These are phyloP conservation scores for Bedellia somnulentella DNA, from an alignment of 2,888 invertebrate genomes.

Conservation along the genomic window DNA sequence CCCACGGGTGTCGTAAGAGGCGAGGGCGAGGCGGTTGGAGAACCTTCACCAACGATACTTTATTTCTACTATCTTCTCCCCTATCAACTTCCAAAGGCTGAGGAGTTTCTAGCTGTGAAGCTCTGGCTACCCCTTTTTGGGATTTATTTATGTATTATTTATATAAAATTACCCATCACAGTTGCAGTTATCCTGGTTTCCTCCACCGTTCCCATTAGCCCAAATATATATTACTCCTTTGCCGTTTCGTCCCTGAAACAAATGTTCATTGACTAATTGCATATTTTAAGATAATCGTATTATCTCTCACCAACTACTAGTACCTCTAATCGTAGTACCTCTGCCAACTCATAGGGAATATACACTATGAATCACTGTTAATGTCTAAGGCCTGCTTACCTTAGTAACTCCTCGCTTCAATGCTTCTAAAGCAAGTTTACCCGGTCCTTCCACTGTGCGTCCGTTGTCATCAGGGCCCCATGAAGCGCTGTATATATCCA, in stretches of 20 bases:
- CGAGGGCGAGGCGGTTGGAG: too few species aligned
- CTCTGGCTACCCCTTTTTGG: too few species aligned
- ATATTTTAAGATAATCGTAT: neutral
- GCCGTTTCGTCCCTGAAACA: conserved; percentile 69
- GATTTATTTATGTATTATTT: too few species aligned
- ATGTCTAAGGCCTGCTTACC: conserved; percentile 36
- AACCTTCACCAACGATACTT: too few species aligned
- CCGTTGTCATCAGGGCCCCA: conserved; percentile 96
- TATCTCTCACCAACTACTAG: too few species aligned
- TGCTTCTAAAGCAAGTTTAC: conserved; percentile 74
- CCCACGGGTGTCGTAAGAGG: too few species aligned
- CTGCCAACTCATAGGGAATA: too few species aligned
- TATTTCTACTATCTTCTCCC: too few species aligned
- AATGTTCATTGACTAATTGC: neutral
- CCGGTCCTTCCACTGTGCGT: conserved; percentile 85
- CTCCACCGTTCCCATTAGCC: conserved; percentile 92
- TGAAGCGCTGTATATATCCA: conserved; percentile 90
- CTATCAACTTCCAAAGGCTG: too few species aligned
- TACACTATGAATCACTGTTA: neutral
- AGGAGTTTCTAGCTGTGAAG: too few species aligned
- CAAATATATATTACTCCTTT: conserved; percentile 87
- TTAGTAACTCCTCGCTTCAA: conserved; percentile 72
- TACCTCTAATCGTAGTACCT: too few species aligned
- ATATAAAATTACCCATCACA: conserved; percentile 93
- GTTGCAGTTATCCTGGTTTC: conserved; percentile 82